Evolutionary conservation across 2,113 vertebrate genomes (phyloP).

Genomic region (Capreolus pygargus): DNA sequence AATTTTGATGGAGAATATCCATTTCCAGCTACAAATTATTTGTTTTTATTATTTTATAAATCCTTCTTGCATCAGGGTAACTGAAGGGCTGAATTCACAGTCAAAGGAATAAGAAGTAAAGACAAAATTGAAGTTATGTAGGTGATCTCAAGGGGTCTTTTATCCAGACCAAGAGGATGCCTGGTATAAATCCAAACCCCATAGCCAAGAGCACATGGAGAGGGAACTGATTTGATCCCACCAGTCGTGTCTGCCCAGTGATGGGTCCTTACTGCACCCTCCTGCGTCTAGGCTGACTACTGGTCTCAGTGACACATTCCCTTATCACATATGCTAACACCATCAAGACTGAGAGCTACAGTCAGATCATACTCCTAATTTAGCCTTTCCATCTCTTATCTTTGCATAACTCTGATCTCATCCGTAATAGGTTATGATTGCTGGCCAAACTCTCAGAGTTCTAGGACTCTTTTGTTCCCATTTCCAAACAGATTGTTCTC

Average conservation of each 20-base stretch:
- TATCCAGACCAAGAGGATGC: background rate
- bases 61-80: slow-evolving; percentile 1
- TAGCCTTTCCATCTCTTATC: background rate
- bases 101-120: slow-evolving; percentile 24
- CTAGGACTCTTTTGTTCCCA: background rate
- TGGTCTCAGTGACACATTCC: background rate
- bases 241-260: background rate
- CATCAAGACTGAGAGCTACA: background rate
- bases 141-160: background rate
- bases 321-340: background rate
- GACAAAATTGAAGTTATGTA: background rate
- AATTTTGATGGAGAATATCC: background rate
- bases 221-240: background rate
- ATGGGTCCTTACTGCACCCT: background rate
- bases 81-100: slow-evolving; percentile 18
- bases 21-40: slow-evolving; percentile 34
- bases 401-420: background rate
- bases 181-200: background rate
- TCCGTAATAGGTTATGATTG: background rate
- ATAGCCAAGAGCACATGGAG: background rate
- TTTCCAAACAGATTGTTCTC: background rate
- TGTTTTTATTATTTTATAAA: slow-evolving; percentile 51
- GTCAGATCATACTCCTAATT: background rate
- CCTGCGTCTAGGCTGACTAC: background rate
- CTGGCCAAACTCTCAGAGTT: background rate